Evolutionary conservation across 1,140 invertebrate genomes (phyloP), one percentile per base, ranked within the genome.

Genomic region (Rhyzopertha dominica): DNA sequence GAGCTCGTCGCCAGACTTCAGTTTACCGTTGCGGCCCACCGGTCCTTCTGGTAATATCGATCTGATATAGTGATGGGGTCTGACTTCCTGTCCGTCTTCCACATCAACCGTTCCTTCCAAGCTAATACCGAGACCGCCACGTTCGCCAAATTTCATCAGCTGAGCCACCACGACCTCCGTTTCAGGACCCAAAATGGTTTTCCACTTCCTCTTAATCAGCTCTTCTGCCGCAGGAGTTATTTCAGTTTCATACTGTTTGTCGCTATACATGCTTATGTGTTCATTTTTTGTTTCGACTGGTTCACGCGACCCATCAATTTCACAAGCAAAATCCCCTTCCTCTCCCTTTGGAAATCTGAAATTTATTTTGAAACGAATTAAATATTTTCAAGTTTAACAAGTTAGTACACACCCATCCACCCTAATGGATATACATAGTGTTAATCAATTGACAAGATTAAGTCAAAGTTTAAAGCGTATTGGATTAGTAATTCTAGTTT

Each of bases 51-150:
- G 85, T 54, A 96, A 72, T 53, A 97, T 92, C 18, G 89, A 92
- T 48, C 90, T 78, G 58, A 95, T 93, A 64, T 95, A 95, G 71
- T 95, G 87, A 77, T 98, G 86, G 32, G 92, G 85, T 52, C 92
- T 75, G 41, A 95, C 85, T 78, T 95, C 88, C 14, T 83, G 76
- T 2, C 90, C 91, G 51, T 91, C 88, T 65, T 94, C 89, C 24
- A 95, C 87, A 61, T 95, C 92, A 13, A 95, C 95, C 0, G 95
- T 98, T 32, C 95, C 95, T 68, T 98, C 95, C 35, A 98, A 73
- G 43, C 90, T 94, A 48, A 98, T 97, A 5, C 95, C 95, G 17
- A 98, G 75, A 12, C 94, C 94, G 47, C 92, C 89, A 56, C 78
- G 86, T 69, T 84, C 88, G 47, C 80, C 84, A 67, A 82, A 91